These are phyloP conservation scores for Mareca penelope DNA, from an alignment of 2,797 vertebrate genomes.

Conservation along the genomic window DNA sequence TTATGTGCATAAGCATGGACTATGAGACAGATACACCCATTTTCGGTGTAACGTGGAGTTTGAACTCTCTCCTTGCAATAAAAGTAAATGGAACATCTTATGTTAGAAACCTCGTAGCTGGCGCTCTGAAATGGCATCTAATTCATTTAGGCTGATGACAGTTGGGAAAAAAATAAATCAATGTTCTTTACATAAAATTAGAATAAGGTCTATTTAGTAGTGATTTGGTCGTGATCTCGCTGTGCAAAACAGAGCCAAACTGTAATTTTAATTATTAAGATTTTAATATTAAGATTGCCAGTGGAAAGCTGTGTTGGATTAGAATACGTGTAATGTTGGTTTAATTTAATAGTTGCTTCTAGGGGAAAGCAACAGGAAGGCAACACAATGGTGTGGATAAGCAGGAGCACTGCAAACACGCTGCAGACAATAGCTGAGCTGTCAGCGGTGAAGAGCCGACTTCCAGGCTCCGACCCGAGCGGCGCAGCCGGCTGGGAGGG, in stretches of 20 bases:
- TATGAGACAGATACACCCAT: background rate
- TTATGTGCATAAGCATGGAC: background rate
- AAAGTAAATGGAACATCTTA: background rate
- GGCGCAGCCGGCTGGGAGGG: background rate
- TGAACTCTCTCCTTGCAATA: background rate
- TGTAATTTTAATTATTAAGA: background rate
- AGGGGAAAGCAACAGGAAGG: conserved; percentile 9
- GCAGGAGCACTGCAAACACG: background rate
- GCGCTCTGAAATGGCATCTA: background rate
- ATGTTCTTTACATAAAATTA: background rate
- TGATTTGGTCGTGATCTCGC: background rate
- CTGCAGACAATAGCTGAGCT: background rate
- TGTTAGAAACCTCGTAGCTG: background rate
- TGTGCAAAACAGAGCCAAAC: background rate
- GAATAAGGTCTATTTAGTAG: background rate
- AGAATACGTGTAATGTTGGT: background rate
- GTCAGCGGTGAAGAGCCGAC: background rate
- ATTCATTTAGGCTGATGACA: background rate
- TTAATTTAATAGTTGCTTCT: background rate
- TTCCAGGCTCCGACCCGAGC: background rate
- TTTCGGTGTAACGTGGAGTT: background rate
- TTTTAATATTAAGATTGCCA: background rate
- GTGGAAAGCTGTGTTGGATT: background rate
- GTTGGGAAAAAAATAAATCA: background rate
- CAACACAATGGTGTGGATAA: background rate